Base-by-base conservation (phyloP, 2,888 invertebrate species). In the Dinocampus coccinellae region DNA sequence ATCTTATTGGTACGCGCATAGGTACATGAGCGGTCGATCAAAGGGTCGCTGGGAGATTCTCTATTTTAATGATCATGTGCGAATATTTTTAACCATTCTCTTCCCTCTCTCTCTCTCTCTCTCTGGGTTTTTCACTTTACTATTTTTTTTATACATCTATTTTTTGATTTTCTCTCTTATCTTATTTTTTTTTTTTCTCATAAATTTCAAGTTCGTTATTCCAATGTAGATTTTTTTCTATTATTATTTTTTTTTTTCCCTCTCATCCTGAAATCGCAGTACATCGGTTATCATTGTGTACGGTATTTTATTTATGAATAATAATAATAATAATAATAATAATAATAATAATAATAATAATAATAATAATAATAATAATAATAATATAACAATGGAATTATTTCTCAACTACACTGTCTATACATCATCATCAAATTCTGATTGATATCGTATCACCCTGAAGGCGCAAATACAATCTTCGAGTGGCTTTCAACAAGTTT, bases 1-100 rank as follows among this genome's bases (percentile, higher is more conserved):
- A 78, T 84, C 80, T 84, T 83, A 85, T 83, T 83, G 84, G 81
- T 82, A 79, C 80, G 80, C 78, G 81, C 77, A 80, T 79, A 80
- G 80, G 81, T 82, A 82, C 80, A 81, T 80, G 78, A 80, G 82
- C 81, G 82, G 81, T 79, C 81, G 83, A 83, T 84, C 83, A 85
- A 85, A 85, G 82, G 81, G 75, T 73, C 69, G 67, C 77, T 72
- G 77, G n/a, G 67, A 79, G 79, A 79, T 79, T 79, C 79, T 78
- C 80, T 78, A 80, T 77, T 82, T 83, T 82, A 83, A 84, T 81
- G 80, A 80, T 74, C 80, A 70, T 73, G 72, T 76, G 77, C 75
- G 77, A 78, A 77, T 77, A 76, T 77, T 75, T 76, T 61, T 66
- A 52, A 16, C n/a, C 58, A 10, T 33, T 29, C 29, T 42, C 39